Percentiles rank a stretch among this genome's conserved stretches.
Evolutionary conservation across 1,140 invertebrate genomes (phyloP).

Genomic region (Nasonia longicornis): DNA sequence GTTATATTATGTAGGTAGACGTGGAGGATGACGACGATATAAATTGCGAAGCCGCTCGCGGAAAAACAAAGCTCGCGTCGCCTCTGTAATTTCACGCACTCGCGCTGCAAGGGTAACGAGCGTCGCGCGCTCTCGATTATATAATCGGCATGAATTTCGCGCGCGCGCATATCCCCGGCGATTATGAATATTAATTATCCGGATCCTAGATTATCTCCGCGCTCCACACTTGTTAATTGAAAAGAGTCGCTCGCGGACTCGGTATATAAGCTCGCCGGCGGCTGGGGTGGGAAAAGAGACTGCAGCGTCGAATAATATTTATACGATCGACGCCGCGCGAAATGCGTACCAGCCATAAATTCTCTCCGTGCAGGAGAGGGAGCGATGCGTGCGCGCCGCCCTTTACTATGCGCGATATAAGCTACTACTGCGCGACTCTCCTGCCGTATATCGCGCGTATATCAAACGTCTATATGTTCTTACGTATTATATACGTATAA

Average conservation of each 20-base stretch:
- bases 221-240: slow-evolving; percentile 13
- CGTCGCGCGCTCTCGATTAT: too few species aligned
- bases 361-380: not conserved
- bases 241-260: not conserved
- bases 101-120: too few species aligned
- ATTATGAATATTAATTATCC: slow-evolving; percentile 24
- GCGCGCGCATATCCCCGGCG: not conserved
- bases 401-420: slow-evolving; percentile 30
- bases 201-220: slow-evolving; percentile 13
- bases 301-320: slow-evolving; percentile 23
- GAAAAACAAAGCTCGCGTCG: too few species aligned
- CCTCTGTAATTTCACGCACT: too few species aligned
- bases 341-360: slow-evolving; percentile 30
- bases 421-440: not conserved
- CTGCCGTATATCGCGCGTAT: not conserved
- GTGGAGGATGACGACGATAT: too few species aligned
- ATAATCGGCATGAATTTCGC: slow-evolving; percentile 16
- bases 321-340: slow-evolving; percentile 22
- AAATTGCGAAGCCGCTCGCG: too few species aligned
- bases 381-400: not conserved
- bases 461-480: not conserved
- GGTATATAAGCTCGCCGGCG: not conserved
- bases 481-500: not conserved
- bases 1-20: too few species aligned
- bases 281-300: not conserved